A percentile compares a stretch with the other conserved stretches of the same genome.
Evolutionary conservation across 2,888 invertebrate genomes (phyloP).

Genomic region (Caenorhabditis macrosperma): DNA sequence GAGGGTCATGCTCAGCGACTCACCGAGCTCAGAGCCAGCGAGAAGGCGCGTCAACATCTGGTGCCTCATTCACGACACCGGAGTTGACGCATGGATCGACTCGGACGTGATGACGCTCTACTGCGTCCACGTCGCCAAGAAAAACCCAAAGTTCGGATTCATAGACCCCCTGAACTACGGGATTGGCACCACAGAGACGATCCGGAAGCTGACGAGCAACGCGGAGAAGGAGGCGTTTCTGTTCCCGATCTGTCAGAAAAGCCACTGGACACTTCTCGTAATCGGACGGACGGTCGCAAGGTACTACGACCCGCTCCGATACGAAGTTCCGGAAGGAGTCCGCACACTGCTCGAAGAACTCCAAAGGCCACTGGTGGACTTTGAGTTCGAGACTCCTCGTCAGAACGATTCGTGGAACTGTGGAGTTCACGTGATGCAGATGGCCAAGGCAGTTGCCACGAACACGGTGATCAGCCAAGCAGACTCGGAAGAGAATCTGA

Average conservation of each 20-base stretch:
- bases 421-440: constrained; percentile 7
- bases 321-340: background rate
- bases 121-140: background rate
- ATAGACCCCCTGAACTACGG: background rate
- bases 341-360: background rate
- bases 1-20: too few relatives aligned
- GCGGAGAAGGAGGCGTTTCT: background rate
- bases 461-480: too few relatives aligned
- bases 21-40: too few relatives aligned
- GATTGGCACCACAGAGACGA: background rate
- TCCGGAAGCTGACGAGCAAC: background rate
- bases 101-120: background rate
- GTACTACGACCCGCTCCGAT: background rate
- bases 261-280: background rate
- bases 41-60: background rate
- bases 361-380: background rate
- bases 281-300: background rate
- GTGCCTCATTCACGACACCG: background rate
- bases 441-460: too few relatives aligned
- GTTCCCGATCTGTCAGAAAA: background rate
- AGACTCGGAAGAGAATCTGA: too few relatives aligned
- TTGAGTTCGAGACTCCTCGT: background rate
- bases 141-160: background rate
- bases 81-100: background rate
- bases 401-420: constrained; percentile 12